phyloP scores from a whole-genome alignment of 2,888 invertebrate species.

The Volucella zonaria region DNA sequence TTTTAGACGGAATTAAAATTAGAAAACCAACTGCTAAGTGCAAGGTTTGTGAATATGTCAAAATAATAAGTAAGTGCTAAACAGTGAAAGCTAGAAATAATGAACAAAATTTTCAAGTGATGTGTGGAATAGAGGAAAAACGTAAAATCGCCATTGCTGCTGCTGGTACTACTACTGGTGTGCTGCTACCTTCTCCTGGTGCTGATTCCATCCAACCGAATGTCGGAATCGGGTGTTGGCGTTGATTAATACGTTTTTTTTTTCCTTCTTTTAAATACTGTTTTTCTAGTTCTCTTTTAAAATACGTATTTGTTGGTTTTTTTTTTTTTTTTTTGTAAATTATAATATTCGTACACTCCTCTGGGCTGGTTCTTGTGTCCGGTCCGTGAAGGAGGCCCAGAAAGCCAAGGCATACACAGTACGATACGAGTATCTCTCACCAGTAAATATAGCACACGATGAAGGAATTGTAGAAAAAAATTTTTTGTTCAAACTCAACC shows the following conservation, averaged over 20 bases:
- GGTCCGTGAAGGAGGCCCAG: no score
- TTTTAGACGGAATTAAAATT: conserved; percentile 47
- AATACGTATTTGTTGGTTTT: conserved; percentile 10
- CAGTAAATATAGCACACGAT: conserved; percentile 10
- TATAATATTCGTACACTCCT: not conserved
- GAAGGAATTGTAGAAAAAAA: conserved; percentile 12
- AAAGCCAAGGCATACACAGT: no score
- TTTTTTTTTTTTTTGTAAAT: not conserved
- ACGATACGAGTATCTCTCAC: no score
- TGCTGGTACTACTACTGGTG: conserved; percentile 58
- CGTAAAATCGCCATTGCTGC: conserved; percentile 74
- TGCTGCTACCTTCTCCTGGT: conserved; percentile 41
- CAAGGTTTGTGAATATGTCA: conserved; percentile 58
- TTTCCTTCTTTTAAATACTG: conserved; percentile 43
- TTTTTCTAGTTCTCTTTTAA: conserved; percentile 15
- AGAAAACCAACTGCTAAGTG: conserved; percentile 39
- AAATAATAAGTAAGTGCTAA: conserved; percentile 58
- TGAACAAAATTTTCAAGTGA: conserved; percentile 55
- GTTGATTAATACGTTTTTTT: conserved; percentile 67
- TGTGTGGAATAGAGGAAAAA: conserved; percentile 68
- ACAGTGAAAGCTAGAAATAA: conserved; percentile 49
- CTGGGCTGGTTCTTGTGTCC: not conserved
- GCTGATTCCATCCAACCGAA: conserved; percentile 45
- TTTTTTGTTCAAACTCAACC: not conserved
- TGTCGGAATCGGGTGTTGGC: conserved; percentile 76